Evolutionary conservation across 2,113 vertebrate genomes (phyloP).

Genomic region (Cnemophilus loriae): DNA sequence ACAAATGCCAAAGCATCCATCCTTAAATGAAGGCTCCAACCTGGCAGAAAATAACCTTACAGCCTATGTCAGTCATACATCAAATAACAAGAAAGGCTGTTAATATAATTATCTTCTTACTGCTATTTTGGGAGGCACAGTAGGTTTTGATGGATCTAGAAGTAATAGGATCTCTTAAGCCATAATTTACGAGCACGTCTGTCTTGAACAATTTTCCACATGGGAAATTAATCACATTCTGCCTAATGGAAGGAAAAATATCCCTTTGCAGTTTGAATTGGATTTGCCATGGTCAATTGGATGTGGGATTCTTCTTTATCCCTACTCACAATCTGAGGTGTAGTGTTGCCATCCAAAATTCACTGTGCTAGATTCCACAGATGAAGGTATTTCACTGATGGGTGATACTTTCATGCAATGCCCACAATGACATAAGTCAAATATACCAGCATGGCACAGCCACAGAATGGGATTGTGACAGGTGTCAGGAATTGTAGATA

Average conservation of each 20-base stretch:
- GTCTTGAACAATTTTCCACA: constrained; percentile 63
- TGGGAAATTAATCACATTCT: constrained; percentile 64
- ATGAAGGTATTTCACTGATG: neutral
- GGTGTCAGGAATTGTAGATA: neutral
- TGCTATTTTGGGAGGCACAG: constrained; percentile 53
- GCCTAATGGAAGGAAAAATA: constrained; percentile 51
- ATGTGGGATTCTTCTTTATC: neutral
- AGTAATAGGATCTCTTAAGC: constrained; percentile 63
- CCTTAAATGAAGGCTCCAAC: neutral
- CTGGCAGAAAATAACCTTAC: constrained; percentile 25
- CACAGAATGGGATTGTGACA: neutral
- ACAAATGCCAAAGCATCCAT: neutral
- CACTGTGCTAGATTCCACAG: neutral
- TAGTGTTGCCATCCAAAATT: neutral
- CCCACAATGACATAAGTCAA: neutral
- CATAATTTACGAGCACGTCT: constrained; percentile 42
- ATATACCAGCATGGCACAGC: neutral
- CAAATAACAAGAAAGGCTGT: constrained; percentile 45
- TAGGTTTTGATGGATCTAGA: constrained; percentile 30
- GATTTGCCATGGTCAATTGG: constrained; percentile 55
- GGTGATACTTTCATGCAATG: neutral
- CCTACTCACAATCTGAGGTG: neutral
- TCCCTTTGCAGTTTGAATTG: constrained; percentile 44
- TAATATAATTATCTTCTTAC: constrained; percentile 67
- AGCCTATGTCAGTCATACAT: constrained; percentile 22